phyloP scores from a whole-genome alignment of 53 echinoderm and acorn worm genomes.

The Pentamera pediparva region DNA sequence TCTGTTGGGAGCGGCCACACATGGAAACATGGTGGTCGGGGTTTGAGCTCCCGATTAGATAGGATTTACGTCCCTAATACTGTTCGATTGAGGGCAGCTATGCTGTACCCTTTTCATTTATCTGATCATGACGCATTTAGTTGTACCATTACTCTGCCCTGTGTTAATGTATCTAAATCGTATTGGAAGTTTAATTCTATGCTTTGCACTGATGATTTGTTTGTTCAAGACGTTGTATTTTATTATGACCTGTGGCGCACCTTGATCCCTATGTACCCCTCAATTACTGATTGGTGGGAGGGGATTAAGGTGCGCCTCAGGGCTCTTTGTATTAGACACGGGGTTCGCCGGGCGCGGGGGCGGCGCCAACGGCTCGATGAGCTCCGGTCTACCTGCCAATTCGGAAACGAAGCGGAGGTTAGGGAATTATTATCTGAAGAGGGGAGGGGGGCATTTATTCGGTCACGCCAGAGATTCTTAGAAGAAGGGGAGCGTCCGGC shows the following conservation, averaged over 20 bases:
- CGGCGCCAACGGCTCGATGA: neutral
- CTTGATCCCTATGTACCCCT: conserved; percentile 30
- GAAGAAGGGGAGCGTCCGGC: conserved; percentile 29
- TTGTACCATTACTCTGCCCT: neutral
- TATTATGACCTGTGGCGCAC: conserved; percentile 34
- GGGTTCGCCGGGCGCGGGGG: conserved; percentile 1
- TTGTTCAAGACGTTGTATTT: conserved; percentile 7
- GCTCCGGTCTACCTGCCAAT: neutral
- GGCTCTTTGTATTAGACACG: conserved; percentile 30
- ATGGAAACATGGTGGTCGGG: neutral
- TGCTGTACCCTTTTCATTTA: neutral
- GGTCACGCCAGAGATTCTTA: conserved; percentile 23
- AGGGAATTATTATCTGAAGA: conserved; percentile 34
- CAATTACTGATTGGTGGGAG: conserved; percentile 47
- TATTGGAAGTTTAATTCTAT: conserved; percentile 52
- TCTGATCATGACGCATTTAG: neutral
- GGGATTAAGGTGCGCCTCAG: conserved; percentile 25
- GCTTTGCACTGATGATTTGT: conserved; percentile 20
- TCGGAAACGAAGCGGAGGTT: conserved; percentile 8
- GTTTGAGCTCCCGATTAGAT: neutral
- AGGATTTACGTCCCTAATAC: neutral
- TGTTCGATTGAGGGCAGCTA: neutral
- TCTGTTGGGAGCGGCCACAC: neutral
- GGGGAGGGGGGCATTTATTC: conserved; percentile 11
- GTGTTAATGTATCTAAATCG: neutral